Conservation (phyloP, 2,113 vertebrate species). For the Alectura lathami region DNA sequence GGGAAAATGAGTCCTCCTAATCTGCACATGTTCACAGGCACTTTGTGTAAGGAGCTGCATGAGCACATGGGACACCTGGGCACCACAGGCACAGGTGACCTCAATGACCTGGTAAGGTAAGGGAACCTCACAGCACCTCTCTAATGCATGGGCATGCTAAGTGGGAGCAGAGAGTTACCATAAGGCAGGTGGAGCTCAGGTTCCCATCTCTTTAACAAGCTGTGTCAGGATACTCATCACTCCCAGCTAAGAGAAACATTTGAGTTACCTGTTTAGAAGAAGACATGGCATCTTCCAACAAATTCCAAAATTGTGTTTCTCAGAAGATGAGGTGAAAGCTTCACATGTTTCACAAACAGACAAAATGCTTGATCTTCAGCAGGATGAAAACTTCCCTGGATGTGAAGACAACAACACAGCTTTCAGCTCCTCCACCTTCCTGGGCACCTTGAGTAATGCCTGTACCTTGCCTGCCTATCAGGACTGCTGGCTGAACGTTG, state of each 20-base stretch:
- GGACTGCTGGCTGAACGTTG: background rate
- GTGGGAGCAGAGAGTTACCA: background rate
- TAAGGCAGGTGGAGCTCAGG: background rate
- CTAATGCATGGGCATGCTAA: rapidly evolving
- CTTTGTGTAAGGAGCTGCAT: slow-evolving; percentile 75
- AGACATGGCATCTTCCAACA: background rate
- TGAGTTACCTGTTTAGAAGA: background rate
- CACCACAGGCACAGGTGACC: slow-evolving; percentile 53
- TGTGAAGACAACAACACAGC: background rate
- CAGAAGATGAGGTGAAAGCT: background rate
- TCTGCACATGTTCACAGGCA: slow-evolving; percentile 45
- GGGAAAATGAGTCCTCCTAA: slow-evolving; percentile 74
- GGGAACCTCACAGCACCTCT: background rate
- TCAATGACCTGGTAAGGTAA: slow-evolving; percentile 81
- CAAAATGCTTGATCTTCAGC: background rate
- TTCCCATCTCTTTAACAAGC: background rate
- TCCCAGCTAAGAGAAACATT: background rate
- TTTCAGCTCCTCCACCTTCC: background rate
- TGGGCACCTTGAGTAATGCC: background rate
- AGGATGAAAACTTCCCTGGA: background rate
- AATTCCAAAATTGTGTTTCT: background rate
- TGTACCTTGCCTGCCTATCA: background rate
- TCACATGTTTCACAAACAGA: background rate
- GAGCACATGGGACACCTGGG: slow-evolving; percentile 74
- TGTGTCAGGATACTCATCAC: background rate